Evolutionary conservation across 2,113 vertebrate genomes (phyloP), one percentile per base, ranked within the genome.

Genomic region (Psephotus haematonotus): DNA sequence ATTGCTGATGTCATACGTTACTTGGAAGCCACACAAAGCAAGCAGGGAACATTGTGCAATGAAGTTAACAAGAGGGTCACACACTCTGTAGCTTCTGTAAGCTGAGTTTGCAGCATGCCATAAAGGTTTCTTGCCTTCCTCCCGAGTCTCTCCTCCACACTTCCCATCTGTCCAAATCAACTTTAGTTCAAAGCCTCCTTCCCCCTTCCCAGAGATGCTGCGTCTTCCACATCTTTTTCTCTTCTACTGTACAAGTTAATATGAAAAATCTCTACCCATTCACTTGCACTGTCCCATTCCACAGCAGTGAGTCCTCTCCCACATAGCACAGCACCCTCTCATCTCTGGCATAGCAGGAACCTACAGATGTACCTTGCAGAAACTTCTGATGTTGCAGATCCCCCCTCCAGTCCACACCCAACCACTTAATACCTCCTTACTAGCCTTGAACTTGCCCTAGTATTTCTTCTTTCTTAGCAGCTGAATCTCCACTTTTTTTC

Each of bases 21-120:
- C 81, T 95, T 96, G 94, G 96, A 93, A 95, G 92, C 67, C 47
- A 46, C 89, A 96, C 82, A 97, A 95, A 93, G 89, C 81, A 92
- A 85, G 63, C 84, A 93, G 78, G 86, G 90, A 96, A 95, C 92
- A 96, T 94, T 91, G 86, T 94, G 96, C 93, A 96, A 95, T 92
- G 62, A 82, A 97, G 89, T 92, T 95, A 92, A 95, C 7, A 10
- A 76, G 84, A 82, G 84, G 91, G 89, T 96, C 95, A 95, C 89
- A 96, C 84, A 91, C 87, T 76, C 78, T 33, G 67, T 12, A 95
- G 94, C 96, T 97, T 94, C 94, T 95, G 96, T 95, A 87, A 92
- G 70, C 77, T 87, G 78, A 92, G 84, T 49, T 10, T 84, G 70
- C 37, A 87, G 81, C 84, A 24, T 79, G 62, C 87, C 63, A 44